Conservation (phyloP, 2,113 vertebrate species). For the Notarius quadriscutis region DNA sequence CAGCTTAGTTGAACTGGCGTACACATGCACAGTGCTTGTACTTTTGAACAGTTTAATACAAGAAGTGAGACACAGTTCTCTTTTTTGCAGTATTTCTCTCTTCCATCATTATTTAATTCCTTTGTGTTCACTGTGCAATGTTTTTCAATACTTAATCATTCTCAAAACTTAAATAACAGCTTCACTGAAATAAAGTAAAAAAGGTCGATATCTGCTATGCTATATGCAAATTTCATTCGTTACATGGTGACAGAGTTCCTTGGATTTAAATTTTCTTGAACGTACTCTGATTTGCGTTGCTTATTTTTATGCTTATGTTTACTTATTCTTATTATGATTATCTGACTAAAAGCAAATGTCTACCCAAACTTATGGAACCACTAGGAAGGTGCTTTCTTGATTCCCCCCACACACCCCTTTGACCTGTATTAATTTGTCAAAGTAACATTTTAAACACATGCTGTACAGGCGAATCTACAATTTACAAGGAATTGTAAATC, state of each 20-base stretch:
- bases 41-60: neutral
- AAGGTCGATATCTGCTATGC: neutral
- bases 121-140: neutral
- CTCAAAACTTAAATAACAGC: neutral
- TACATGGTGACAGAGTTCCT: neutral
- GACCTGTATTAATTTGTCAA: neutral
- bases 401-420: neutral
- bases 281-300: neutral
- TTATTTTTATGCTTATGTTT: neutral
- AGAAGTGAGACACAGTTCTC: neutral
- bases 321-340: neutral
- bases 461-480: neutral
- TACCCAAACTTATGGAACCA: neutral
- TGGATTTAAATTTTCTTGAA: neutral
- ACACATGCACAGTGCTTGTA: slow-evolving; percentile 13
- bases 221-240: neutral
- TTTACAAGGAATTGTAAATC: slow-evolving; percentile 43
- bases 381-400: neutral
- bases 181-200: neutral
- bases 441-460: neutral
- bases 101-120: neutral
- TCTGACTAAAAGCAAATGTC: neutral
- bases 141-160: neutral
- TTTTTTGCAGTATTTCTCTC: neutral
- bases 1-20: neutral